These are phyloP conservation scores for Butorides virescens DNA, from an alignment of 2,113 vertebrate genomes.

Conservation along the genomic window DNA sequence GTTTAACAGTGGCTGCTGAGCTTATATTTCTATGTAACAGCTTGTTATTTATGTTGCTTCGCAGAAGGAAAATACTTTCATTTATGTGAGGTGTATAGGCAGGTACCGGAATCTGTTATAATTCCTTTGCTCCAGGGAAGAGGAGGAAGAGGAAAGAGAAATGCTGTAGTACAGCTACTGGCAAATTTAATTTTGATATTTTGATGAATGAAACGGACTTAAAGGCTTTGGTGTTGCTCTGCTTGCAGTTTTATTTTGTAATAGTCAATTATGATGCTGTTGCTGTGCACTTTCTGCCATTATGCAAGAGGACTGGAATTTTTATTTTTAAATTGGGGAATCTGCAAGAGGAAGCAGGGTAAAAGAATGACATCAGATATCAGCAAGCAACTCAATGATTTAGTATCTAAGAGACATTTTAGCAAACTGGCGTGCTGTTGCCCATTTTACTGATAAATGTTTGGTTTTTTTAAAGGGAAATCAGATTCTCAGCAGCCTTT, in stretches of 20 bases:
- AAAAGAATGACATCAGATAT: not conserved
- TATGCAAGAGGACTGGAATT: not conserved
- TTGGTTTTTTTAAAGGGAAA: constrained; percentile 81
- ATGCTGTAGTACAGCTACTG: not conserved
- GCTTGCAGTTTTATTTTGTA: not conserved
- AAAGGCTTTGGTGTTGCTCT: not conserved
- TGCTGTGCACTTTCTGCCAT: not conserved
- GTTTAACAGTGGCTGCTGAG: not conserved
- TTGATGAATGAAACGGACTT: not conserved
- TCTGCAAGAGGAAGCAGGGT: not conserved
- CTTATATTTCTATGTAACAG: not conserved
- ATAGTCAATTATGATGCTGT: not conserved
- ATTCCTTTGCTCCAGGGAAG: not conserved
- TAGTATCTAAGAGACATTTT: not conserved
- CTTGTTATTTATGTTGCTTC: not conserved
- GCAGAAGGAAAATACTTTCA: not conserved
- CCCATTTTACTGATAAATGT: not conserved
- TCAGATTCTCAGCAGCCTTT: constrained; percentile 93
- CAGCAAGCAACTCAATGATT: not conserved
- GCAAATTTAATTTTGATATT: not conserved
- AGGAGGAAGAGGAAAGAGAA: not conserved
- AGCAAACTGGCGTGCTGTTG: not conserved
- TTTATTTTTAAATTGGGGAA: constrained; percentile 25
- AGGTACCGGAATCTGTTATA: not conserved
- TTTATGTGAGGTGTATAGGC: not conserved